Evolutionary conservation across 2,888 invertebrate species (phyloP), one percentile per base, ranked within the genome.

Genomic region (Barypeithes pellucidus): DNA sequence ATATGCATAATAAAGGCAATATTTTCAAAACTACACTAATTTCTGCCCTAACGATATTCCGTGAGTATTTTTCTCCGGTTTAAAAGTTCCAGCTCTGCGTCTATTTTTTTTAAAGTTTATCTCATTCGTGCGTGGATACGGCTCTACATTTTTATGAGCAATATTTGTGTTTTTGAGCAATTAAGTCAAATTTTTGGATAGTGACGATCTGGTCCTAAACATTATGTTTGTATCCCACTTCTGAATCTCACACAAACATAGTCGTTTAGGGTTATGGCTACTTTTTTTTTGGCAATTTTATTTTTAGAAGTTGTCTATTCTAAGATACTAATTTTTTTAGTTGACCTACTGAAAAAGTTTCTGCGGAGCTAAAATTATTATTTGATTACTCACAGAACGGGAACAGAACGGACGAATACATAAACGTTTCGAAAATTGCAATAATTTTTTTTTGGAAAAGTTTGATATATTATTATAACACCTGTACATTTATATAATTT

Each of bases 401-500:
- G n/a, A n/a, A n/a, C n/a, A n/a, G n/a, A n/a, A n/a, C n/a, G n/a
- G 29, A 29, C 39, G n/a, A n/a, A 1, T n/a, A 39, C n/a, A 12
- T 12, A 39, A 39, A n/a, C 39, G 39, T n/a, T 39, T n/a, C 3
- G n/a, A 39, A 33, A 33, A 33, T 8, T 5, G 29, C 29, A n/a
- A n/a, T 39, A 39, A n/a, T n/a, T n/a, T n/a, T 11, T 39, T n/a
- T 39, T 39, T 8, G 12, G 3, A 43, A 43, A 16, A 43, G 16
- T 52, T 52, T 29, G 29, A 14, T 52, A 52, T 29, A 24, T 52
- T 29, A 14, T 7, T 52, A 52, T 29, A 24, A 52, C 29, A 52
- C 54, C 54, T 54, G 54, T 54, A 54, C 54, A 57, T 33, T 57
- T 36, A 57, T 33, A 33, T 57, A 57, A 16, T 57, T 33, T 57